These are phyloP conservation scores for Crossocerus cetratus DNA, from an alignment of 2,888 invertebrate species.

Conservation along the genomic window DNA sequence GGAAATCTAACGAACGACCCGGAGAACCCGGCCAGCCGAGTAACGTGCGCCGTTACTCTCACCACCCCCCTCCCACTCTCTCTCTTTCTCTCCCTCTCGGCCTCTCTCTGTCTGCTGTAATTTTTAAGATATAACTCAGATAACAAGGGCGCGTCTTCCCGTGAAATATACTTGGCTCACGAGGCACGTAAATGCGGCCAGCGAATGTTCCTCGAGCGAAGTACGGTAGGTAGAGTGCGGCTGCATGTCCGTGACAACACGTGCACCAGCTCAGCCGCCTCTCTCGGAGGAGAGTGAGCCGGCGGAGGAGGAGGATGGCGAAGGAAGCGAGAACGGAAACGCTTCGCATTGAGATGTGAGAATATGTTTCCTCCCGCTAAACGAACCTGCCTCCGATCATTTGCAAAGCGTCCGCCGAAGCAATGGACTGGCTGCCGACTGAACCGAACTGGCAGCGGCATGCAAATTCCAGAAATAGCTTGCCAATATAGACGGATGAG, in stretches of 20 bases:
- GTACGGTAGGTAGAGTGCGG: slow-evolving; percentile 1
- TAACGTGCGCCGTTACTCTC: too few relatives aligned
- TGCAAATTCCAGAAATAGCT: slow-evolving; percentile 50
- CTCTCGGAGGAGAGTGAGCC: not conserved
- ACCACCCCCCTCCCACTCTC: too few relatives aligned
- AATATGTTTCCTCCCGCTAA: slow-evolving; percentile 43
- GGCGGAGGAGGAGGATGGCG: slow-evolving; percentile 2
- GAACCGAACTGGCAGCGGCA: slow-evolving; percentile 18
- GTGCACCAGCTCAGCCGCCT: slow-evolving; percentile 9
- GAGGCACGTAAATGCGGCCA: slow-evolving; percentile 31
- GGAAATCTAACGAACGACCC: too few relatives aligned
- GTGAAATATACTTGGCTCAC: slow-evolving; percentile 31
- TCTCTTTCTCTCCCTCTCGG: too few relatives aligned
- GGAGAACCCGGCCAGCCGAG: too few relatives aligned
- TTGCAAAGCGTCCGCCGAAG: slow-evolving; percentile 31
- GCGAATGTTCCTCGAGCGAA: slow-evolving; percentile 30
- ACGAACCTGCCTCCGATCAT: slow-evolving; percentile 36
- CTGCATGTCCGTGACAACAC: slow-evolving; percentile 24
- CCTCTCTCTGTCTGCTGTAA: not conserved
- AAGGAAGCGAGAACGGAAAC: not conserved
- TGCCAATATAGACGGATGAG: slow-evolving; percentile 46
- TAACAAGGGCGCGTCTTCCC: not conserved
- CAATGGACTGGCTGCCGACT: slow-evolving; percentile 25
- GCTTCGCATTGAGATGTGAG: slow-evolving; percentile 37
- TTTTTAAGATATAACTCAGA: slow-evolving; percentile 1